A percentile compares a stretch with the other conserved stretches of the same genome.
Evolutionary conservation across 1,140 invertebrate species (phyloP).

Genomic region (Psix sp.): DNA sequence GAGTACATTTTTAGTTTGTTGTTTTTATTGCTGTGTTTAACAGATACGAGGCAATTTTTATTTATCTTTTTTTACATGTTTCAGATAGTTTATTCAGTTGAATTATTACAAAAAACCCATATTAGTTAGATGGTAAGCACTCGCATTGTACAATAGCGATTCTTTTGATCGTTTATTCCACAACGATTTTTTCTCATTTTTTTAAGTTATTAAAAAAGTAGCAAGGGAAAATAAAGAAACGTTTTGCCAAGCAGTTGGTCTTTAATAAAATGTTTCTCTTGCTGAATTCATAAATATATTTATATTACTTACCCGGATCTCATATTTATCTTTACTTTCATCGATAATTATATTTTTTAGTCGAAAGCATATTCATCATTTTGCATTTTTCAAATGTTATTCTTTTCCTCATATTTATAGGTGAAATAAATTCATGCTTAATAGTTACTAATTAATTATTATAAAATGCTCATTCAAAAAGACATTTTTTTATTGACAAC

Average conservation of each 20-base stretch:
- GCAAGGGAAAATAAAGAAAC: neutral
- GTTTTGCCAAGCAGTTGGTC: constrained; percentile 33
- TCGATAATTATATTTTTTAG: constrained; percentile 19
- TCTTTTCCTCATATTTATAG: neutral
- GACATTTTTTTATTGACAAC: constrained; percentile 20
- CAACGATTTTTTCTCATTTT: constrained; percentile 16
- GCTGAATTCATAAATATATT: constrained; percentile 1
- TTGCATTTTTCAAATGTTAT: neutral
- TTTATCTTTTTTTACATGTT: too few species aligned
- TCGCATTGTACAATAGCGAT: constrained; percentile 33
- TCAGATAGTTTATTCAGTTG: neutral
- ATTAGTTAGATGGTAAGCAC: constrained; percentile 10
- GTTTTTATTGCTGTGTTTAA: too few species aligned
- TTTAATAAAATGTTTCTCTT: constrained; percentile 33
- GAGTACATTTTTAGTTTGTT: too few species aligned
- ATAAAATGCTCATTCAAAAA: constrained; percentile 17
- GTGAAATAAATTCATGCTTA: constrained; percentile 23
- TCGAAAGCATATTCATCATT: neutral
- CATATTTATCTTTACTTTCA: constrained; percentile 9
- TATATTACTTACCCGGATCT: constrained; percentile 10
- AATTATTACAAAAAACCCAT: neutral
- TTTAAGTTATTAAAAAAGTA: constrained; percentile 21
- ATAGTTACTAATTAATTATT: constrained; percentile 13
- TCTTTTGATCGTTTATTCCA: constrained; percentile 13
- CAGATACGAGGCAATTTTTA: too few species aligned